A percentile compares a stretch with the other conserved stretches of the same genome.
Conservation (phyloP, 2,888 invertebrate genomes). For the Oscheius onirici region DNA sequence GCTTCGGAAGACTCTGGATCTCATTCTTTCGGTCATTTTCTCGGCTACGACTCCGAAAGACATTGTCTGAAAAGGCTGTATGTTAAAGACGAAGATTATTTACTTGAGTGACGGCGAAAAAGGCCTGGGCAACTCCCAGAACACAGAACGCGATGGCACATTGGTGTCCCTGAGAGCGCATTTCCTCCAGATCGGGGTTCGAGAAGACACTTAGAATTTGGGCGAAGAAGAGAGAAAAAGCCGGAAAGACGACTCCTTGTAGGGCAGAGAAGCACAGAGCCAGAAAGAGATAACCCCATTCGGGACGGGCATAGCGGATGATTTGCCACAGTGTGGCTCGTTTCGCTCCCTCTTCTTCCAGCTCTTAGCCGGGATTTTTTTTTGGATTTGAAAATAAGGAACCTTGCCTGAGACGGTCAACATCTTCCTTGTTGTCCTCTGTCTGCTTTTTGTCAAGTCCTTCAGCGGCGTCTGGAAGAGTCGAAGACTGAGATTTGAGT, state of each 20-base stretch:
- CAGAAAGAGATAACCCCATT: conserved; percentile 72
- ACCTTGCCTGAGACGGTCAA: conserved; percentile 17
- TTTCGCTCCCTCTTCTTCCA: conserved; percentile 57
- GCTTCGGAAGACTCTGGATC: conserved; percentile 72
- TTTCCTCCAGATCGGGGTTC: conserved; percentile 72
- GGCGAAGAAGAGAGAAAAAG: conserved; percentile 74
- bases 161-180: conserved; percentile 71
- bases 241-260: conserved; percentile 72
- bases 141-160: conserved; percentile 73
- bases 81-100: too few species aligned
- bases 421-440: conserved; percentile 3
- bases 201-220: conserved; percentile 70
- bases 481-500: conserved; percentile 13
- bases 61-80: conserved; percentile 52
- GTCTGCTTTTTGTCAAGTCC: conserved; percentile 14
- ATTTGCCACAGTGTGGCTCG: conserved; percentile 65
- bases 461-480: background rate
- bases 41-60: conserved; percentile 72
- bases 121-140: conserved; percentile 72
- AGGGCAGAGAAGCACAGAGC: conserved; percentile 71
- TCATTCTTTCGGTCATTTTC: conserved; percentile 71
- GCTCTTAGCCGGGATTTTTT: conserved; percentile 36
- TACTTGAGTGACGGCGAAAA: conserved; percentile 55
- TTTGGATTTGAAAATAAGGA: background rate
- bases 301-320: conserved; percentile 72